Evolutionary conservation across 1,140 invertebrate genomes (phyloP).

Genomic region (Cotesia chilonis): DNA sequence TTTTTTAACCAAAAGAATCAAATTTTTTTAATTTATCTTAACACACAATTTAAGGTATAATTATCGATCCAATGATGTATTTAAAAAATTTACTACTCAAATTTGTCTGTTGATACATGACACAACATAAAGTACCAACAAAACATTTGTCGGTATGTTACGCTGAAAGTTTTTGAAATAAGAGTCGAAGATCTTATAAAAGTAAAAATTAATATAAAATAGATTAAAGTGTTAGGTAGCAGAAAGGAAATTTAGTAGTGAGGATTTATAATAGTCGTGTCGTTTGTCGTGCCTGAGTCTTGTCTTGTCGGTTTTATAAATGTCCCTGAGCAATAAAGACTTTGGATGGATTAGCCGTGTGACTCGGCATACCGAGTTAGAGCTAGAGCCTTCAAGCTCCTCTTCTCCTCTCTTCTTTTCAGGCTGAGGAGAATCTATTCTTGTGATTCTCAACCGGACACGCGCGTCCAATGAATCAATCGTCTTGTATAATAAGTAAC

Average conservation of each 20-base stretch:
- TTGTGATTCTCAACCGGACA: constrained; percentile 56
- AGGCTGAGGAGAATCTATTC: constrained; percentile 50
- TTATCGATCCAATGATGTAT: too few relatives aligned
- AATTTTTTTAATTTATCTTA: too few relatives aligned
- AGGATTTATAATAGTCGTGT: constrained; percentile 29
- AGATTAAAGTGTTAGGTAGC: not conserved
- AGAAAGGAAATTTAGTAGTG: not conserved
- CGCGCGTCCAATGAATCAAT: constrained; percentile 61
- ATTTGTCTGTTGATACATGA: too few relatives aligned
- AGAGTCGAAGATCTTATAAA: too few relatives aligned
- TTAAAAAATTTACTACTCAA: too few relatives aligned
- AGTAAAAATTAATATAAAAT: not conserved
- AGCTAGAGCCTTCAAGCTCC: too few relatives aligned
- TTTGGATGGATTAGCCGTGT: constrained; percentile 56
- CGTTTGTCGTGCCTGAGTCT: constrained; percentile 24
- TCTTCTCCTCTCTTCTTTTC: too few relatives aligned
- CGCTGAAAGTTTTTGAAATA: too few relatives aligned
- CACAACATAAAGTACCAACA: too few relatives aligned
- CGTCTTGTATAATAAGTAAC: constrained; percentile 30
- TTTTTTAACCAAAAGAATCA: too few relatives aligned
- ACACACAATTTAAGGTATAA: too few relatives aligned
- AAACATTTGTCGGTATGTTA: too few relatives aligned
- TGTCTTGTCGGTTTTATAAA: constrained; percentile 54
- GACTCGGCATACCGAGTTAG: constrained; percentile 46
- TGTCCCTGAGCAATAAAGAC: constrained; percentile 57